Evolutionary conservation across 2,113 vertebrate species (phyloP), one percentile per base, ranked within the genome.

Genomic region (Panthera uncia): DNA sequence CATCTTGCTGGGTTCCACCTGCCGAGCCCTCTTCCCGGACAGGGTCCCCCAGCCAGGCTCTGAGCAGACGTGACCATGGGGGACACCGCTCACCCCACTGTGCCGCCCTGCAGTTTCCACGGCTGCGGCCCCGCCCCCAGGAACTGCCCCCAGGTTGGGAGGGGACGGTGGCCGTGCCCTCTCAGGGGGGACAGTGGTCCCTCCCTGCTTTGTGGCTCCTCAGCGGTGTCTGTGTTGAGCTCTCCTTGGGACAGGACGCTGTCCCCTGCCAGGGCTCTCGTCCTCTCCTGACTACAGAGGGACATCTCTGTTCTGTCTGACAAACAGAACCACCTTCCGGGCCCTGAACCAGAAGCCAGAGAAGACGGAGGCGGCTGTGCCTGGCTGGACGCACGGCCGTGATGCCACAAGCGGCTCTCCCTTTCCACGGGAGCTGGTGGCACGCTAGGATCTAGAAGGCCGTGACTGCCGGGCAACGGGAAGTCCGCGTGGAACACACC

Each of bases 341-440:
- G 33, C 48, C 73, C 57, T 29, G 57, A 65, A 57, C 45, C 50
- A 66, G 31, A 31, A 36, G 41, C 36, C 57, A 36, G 14, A 19
- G 23, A 6, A 16, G 48, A 50, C 3, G 11, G 41, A 29, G 41
- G 38, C 38, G 9, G 31, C 45, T 27, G 31, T 8, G 36, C 36
- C 25, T 4, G 19, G 36, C 23, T 5, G 11, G 0, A 57, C 11
- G 27, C 0, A 27, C 14, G 38, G 23, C n/a, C 1, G 15, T 41
- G 57, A 55, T 0, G 21, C 5, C 33, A 11, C 14, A 10, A 19
- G n/a, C 9, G 31, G 48, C 36, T 73, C 13, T 23, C 31, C 48
- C 69, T 18, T 14, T 41, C 57, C 86, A 23, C 27, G 14, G n/a
- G 11, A 57, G 16, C 36, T 23, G 18, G 27, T 33, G 13, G 41